Percentiles rank a stretch among this genome's conserved stretches.
Conservation (phyloP, 1,140 invertebrate genomes). For the Cydia fagiglandana region DNA sequence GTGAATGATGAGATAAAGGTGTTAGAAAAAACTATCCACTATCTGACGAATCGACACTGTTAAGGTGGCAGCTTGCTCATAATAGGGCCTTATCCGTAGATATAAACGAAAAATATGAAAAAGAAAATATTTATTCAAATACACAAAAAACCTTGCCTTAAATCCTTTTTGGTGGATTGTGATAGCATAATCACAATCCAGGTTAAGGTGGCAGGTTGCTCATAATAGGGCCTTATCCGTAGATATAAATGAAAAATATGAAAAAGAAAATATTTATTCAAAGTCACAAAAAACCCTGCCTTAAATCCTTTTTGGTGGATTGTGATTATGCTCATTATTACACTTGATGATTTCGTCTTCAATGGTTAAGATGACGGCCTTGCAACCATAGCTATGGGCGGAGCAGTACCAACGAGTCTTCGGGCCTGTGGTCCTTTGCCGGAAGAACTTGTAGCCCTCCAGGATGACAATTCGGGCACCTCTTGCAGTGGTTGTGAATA, state of each 20-base stretch:
- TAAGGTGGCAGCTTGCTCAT: too few species aligned
- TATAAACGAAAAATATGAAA: too few species aligned
- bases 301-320: not conserved
- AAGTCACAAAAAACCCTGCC: not conserved
- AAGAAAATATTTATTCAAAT: too few species aligned
- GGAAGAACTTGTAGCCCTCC: conserved; percentile 44
- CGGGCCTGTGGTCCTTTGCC: conserved; percentile 32
- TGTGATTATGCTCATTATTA: conserved; percentile 41
- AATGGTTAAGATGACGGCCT: conserved; percentile 46
- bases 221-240: too few species aligned
- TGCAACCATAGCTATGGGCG: conserved; percentile 45
- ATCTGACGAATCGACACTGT: too few species aligned
- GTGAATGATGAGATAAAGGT: too few species aligned
- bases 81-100: too few species aligned
- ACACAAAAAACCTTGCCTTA: not conserved
- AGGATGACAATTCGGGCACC: conserved; percentile 42
- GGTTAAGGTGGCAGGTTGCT: too few species aligned
- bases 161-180: not conserved
- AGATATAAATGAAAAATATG: too few species aligned
- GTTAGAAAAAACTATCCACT: too few species aligned
- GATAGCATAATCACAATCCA: too few species aligned
- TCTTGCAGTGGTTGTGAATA: conserved; percentile 35
- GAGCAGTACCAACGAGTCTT: conserved; percentile 51
- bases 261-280: too few species aligned
- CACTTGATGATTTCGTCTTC: conserved; percentile 40